Conservation (phyloP, 2,113 vertebrate genomes). For the Hystrix brachyura region DNA sequence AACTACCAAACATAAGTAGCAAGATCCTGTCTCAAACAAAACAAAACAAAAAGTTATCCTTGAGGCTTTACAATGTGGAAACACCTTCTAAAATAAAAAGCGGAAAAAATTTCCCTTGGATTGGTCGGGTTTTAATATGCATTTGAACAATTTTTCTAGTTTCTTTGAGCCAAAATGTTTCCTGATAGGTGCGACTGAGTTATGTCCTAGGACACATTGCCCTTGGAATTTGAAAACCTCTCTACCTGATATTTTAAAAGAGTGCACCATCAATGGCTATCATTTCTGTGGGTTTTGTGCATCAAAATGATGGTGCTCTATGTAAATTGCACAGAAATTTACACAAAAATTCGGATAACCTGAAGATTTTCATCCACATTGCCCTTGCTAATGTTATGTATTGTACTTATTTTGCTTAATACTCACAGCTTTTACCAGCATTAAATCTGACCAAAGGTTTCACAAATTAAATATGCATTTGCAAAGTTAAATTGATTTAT, state of each 20-base stretch:
- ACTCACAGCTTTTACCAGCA: constrained; percentile 42
- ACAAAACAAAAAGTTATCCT: not conserved
- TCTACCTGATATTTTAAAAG: not conserved
- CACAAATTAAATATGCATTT: constrained; percentile 61
- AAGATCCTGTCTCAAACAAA: not conserved
- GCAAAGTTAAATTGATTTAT: constrained; percentile 37
- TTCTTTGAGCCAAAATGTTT: constrained; percentile 50
- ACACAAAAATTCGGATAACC: constrained; percentile 9
- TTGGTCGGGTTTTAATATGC: constrained; percentile 28
- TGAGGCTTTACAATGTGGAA: not conserved
- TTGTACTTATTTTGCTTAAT: constrained; percentile 56
- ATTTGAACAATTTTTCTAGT: constrained; percentile 62
- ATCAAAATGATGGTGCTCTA: constrained; percentile 31
- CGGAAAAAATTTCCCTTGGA: constrained; percentile 37
- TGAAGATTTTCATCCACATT: constrained; percentile 32
- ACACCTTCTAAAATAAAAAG: constrained; percentile 42
- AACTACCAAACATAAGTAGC: not conserved
- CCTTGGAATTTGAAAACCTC: constrained; percentile 25
- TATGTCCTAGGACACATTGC: constrained; percentile 29
- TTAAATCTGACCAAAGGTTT: constrained; percentile 55
- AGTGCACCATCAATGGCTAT: not conserved
- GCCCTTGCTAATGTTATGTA: constrained; percentile 29
- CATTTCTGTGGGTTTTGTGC: constrained; percentile 30
- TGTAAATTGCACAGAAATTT: constrained; percentile 33
- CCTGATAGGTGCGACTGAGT: constrained; percentile 14